Percentiles rank a stretch among this genome's conserved stretches.
Conservation (phyloP, 2,888 invertebrate genomes). For the Heteromyza rotundicornis region DNA sequence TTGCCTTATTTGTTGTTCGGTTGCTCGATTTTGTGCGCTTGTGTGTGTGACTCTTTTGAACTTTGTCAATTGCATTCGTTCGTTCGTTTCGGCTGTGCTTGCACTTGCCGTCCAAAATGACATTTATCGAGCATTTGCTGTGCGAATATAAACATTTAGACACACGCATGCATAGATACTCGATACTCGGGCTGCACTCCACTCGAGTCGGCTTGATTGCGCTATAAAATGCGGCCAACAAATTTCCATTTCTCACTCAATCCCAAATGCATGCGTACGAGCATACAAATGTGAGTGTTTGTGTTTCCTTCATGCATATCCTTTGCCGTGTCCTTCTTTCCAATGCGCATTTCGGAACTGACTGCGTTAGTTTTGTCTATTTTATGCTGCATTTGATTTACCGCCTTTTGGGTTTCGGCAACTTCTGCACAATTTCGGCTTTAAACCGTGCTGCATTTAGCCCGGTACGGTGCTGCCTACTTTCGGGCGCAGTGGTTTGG, state of each 20-base stretch:
- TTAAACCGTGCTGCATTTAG: no score
- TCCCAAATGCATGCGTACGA: background rate
- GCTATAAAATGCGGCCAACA: background rate
- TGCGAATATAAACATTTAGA: constrained; percentile 6
- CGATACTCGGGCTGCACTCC: no score
- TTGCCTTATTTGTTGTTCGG: background rate
- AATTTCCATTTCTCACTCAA: background rate
- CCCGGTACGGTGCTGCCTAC: no score
- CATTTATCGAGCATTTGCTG: constrained; percentile 5
- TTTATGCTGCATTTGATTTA: constrained; percentile 13
- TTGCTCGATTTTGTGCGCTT: background rate
- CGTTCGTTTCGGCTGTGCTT: no score
- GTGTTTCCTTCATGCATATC: background rate
- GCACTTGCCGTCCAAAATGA: background rate
- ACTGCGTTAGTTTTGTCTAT: constrained; percentile 6
- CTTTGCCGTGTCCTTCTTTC: background rate
- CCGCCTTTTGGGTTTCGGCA: background rate
- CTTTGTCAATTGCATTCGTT: background rate
- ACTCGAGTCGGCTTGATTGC: background rate
- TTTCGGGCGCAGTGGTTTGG: no score
- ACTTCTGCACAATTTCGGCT: no score
- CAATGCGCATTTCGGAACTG: background rate
- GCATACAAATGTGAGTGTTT: background rate
- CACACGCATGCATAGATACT: no score
- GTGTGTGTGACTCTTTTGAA: background rate